Base-by-base conservation (phyloP, 1,140 invertebrate species). In the Octopus bimaculoides region DNA sequence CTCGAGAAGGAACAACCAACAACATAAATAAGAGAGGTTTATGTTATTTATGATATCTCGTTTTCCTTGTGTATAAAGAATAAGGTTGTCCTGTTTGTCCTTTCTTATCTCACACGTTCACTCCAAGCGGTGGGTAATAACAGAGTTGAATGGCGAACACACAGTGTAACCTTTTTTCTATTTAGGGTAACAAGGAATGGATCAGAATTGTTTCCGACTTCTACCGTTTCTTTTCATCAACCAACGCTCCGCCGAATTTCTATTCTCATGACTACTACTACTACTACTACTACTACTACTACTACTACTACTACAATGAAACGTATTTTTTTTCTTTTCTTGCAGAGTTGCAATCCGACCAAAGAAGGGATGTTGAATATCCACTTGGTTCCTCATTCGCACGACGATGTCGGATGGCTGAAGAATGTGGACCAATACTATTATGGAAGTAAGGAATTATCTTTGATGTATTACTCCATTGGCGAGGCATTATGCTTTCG, bases 401-500 rank as follows among this genome's bases (percentile, higher is more conserved):
- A 97, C 85, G 95, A 96, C 86, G 96, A 97, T 89, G 95, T 96
- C 4, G 96, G 96, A 12, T 97, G 96, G 96, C 88, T 97, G 5
- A 96, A 96, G 88, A 97, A 96, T 0, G 94, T 96, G 1, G 96
- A 97, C 88, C 95, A 97, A 86, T 97, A 97, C 90, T 97, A 83
- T 54, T 82, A 80, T 53, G 71, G 66, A 74, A 20, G n/a, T 76
- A 52, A 76, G 8, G 20, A 76, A 41, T 41, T 41, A 41, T 41
- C 26, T 41, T 41, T 41, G 26, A 41, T 41, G 26, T 41, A 41
- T 41, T 41, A 41, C 26, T 41, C 1, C 26, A 41, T 41, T 41
- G 26, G 26, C 26, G 26, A 41, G 26, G 26, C 26, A 41, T 41
- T 41, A 41, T 41, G 26, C 26, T 41, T 41, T 41, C 26, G 26